Percentiles rank a stretch among this genome's conserved stretches.
phyloP scores from a whole-genome alignment of 2,888 invertebrate genomes.

The Brachylomia viminalis region DNA sequence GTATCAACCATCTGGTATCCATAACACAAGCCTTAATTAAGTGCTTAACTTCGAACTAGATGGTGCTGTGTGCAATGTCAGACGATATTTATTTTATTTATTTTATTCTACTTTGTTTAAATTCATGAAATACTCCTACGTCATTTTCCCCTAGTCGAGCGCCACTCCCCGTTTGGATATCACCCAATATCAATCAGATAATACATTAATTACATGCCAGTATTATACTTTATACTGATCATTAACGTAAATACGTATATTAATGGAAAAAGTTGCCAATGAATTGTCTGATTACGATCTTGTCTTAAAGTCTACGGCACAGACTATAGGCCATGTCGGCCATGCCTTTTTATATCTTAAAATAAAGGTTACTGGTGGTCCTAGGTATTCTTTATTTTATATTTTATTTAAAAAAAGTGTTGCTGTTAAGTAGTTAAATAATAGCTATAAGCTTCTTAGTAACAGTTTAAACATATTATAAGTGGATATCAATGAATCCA shows the following conservation, averaged over 20 bases:
- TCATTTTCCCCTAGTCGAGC: neutral
- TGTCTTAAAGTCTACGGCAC: neutral
- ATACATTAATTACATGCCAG: slow-evolving; percentile 26
- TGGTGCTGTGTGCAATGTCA: too few species aligned
- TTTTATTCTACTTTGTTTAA: slow-evolving; percentile 7
- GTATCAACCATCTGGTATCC: too few species aligned
- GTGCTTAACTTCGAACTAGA: too few species aligned
- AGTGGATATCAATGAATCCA: neutral
- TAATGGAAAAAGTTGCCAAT: slow-evolving; percentile 46
- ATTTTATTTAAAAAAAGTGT: neutral
- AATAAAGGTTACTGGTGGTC: slow-evolving; percentile 19
- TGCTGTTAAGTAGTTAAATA: neutral
- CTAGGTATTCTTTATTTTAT: neutral
- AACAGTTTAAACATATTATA: neutral
- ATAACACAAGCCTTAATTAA: too few species aligned
- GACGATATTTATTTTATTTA: too few species aligned
- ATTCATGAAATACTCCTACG: neutral
- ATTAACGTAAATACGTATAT: slow-evolving; percentile 44
- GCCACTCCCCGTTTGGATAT: slow-evolving; percentile 24
- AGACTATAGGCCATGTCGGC: neutral
- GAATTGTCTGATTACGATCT: slow-evolving; percentile 43
- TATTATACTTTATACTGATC: slow-evolving; percentile 26
- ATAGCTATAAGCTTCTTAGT: neutral
- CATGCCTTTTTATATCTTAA: slow-evolving; percentile 17
- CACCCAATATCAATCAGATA: slow-evolving; percentile 34